Evolutionary conservation across 2,797 vertebrate genomes (phyloP), one percentile per base, ranked within the genome.

Genomic region (Pseudochirops cupreus): DNA sequence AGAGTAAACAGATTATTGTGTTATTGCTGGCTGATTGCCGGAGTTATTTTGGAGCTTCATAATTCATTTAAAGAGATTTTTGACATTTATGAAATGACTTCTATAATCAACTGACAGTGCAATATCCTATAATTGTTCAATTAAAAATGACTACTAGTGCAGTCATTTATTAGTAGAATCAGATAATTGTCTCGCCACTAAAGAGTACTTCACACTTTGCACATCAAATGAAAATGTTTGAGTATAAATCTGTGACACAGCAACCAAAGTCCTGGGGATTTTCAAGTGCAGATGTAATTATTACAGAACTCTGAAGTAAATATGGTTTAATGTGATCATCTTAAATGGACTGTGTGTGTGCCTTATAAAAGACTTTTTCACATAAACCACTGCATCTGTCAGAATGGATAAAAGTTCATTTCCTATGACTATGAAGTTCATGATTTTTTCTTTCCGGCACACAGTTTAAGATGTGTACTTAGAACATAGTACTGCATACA

Each of bases 11-110:
- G 98, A 99, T 98, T 98, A 98, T 98, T 98, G 98, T 99, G 98
- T 99, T 99, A 99, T 99, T 99, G 99, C 98, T 97, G 98, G 98
- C 98, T 99, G 99, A 99, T 99, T 98, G 98, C 98, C 97, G 98
- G 98, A 99, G 98, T 99, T 99, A 99, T 99, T 99, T 99, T 98
- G 98, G 98, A 99, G 98, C 98, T 99, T 98, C 98, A 99, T 99
- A 99, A 99, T 99, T 99, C 99, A 99, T 99, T 99, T 99, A 99
- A 99, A 99, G 99, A 99, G 99, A 99, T 99, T 99, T 99, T 99
- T 99, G 99, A 99, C 99, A 99, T 99, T 99, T 99, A 99, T 98
- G 98, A 99, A 99, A 99, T 99, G 98, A 99, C 98, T 99, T 98
- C 98, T 98, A 98, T 99, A 98, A 99, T 99, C 99, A 99, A 98